phyloP scores from a whole-genome alignment of 2,797 vertebrate genomes.

The Eospalax fontanierii region DNA sequence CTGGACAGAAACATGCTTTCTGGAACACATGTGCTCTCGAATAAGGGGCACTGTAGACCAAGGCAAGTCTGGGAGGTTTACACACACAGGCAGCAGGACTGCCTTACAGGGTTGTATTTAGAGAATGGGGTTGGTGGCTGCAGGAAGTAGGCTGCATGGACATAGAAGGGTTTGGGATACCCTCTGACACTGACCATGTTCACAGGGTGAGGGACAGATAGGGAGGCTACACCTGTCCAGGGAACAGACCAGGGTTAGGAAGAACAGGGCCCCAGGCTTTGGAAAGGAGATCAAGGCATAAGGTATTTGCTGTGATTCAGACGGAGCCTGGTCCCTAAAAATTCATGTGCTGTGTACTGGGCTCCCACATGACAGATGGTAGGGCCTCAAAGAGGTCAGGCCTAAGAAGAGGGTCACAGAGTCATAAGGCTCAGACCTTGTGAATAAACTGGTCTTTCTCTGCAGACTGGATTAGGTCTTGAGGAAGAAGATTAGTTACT shows the following conservation, averaged over 20 bases:
- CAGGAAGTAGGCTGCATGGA: background rate
- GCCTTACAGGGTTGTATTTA: background rate
- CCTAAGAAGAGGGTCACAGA: background rate
- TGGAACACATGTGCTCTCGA: background rate
- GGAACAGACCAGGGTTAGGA: background rate
- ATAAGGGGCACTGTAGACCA: background rate
- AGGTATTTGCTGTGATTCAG: background rate
- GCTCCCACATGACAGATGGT: background rate
- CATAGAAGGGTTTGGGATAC: rapidly evolving
- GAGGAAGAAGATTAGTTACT: background rate
- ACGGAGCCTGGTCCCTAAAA: background rate
- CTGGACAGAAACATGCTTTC: background rate
- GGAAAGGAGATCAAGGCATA: background rate
- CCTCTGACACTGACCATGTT: background rate
- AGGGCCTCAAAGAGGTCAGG: background rate
- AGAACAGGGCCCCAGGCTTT: background rate
- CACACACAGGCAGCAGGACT: background rate
- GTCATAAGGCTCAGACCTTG: background rate
- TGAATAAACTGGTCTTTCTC: background rate
- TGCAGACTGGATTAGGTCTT: background rate
- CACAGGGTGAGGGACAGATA: background rate
- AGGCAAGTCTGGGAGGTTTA: background rate
- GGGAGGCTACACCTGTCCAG: background rate
- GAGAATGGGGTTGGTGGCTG: background rate
- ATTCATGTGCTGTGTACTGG: no score